Evolutionary conservation across 2,888 invertebrate genomes (phyloP).

Genomic region (Drosophila longiperda): DNA sequence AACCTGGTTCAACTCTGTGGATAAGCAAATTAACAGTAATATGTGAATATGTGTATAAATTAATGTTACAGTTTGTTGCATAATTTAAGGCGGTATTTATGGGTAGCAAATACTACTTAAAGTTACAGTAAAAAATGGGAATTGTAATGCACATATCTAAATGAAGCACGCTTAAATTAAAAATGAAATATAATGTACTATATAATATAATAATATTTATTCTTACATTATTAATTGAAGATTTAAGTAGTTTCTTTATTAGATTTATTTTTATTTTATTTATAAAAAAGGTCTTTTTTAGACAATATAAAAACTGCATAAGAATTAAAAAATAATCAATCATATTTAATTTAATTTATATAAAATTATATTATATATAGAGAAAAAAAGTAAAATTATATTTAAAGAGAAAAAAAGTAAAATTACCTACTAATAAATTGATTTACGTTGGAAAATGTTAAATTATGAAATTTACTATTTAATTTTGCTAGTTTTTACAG

Average conservation of each 20-base stretch:
- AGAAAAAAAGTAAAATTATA: background rate
- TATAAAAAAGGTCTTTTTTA: too few species aligned
- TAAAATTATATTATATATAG: too few species aligned
- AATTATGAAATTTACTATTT: too few species aligned
- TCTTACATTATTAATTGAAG: background rate
- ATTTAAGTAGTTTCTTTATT: background rate
- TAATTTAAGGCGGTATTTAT: background rate
- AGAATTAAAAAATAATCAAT: background rate
- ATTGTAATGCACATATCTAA: background rate
- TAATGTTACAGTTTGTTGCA: background rate
- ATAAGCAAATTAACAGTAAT: slow-evolving; percentile 35
- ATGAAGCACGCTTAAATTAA: background rate
- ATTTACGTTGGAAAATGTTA: background rate
- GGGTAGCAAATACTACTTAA: background rate
- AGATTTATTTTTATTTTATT: background rate
- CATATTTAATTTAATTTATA: background rate
- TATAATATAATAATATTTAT: too few species aligned
- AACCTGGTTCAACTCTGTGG: slow-evolving; percentile 17
- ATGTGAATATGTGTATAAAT: slow-evolving; percentile 5
- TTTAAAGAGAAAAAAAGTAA: background rate
- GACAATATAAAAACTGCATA: too few species aligned
- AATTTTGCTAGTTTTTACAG: background rate
- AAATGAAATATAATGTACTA: background rate
- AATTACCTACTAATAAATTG: background rate
- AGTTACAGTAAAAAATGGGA: background rate